Evolutionary conservation across 2,113 vertebrate species (phyloP).

Genomic region (Chelonoidis abingdonii): DNA sequence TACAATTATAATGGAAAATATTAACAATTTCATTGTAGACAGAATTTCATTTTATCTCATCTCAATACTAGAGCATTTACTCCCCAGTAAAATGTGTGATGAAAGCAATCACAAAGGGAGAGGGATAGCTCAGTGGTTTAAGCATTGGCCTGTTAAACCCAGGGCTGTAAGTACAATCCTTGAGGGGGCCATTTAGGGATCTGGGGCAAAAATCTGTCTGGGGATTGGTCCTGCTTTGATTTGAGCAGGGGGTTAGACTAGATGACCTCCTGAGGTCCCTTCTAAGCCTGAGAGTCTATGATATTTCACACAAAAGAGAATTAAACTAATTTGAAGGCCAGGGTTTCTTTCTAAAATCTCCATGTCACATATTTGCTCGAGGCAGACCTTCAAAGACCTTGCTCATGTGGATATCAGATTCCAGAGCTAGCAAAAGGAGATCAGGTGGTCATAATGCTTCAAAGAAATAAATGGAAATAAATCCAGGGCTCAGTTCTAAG

Average conservation of each 20-base stretch:
- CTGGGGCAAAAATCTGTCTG: too few species aligned
- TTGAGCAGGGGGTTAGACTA: too few species aligned
- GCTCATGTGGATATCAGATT: neutral
- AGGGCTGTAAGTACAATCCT: too few species aligned
- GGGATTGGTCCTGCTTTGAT: too few species aligned
- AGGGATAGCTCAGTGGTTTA: too few species aligned
- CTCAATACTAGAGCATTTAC: conserved; percentile 12
- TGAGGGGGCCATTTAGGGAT: too few species aligned
- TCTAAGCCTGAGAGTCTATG: too few species aligned
- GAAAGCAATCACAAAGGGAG: neutral
- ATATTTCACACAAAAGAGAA: conserved; percentile 18
- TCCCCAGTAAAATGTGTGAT: conserved; percentile 25
- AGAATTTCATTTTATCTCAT: conserved; percentile 56
- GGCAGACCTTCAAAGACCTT: neutral
- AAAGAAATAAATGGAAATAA: neutral
- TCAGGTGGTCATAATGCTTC: neutral
- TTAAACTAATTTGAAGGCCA: conserved; percentile 36
- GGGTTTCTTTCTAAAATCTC: conserved; percentile 9
- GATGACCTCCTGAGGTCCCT: too few species aligned
- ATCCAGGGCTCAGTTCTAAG: neutral
- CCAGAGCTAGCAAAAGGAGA: conserved; percentile 5
- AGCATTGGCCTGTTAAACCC: too few species aligned
- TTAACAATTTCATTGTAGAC: conserved; percentile 43
- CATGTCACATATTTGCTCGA: neutral
- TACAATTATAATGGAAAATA: conserved; percentile 1